Conservation (phyloP, 2,888 invertebrate genomes). For the Suillia variegata region DNA sequence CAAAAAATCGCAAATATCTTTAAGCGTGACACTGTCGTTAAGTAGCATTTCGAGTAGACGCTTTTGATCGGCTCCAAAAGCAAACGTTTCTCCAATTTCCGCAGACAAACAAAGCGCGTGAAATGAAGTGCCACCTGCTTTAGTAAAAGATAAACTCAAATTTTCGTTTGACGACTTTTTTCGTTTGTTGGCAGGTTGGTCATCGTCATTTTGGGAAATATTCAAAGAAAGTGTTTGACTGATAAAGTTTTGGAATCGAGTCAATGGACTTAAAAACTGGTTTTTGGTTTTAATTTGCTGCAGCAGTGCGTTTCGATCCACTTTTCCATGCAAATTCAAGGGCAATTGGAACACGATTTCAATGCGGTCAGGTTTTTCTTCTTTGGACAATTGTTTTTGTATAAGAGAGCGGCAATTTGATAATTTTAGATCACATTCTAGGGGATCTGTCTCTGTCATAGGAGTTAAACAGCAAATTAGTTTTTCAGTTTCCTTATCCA, state of each 20-base stretch:
- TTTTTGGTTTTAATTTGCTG: not conserved
- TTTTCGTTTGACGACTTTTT: conserved; percentile 15
- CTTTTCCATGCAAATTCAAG: conserved; percentile 73
- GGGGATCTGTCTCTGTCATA: not conserved
- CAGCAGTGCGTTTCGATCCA: conserved; percentile 45
- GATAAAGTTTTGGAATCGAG: conserved; percentile 64
- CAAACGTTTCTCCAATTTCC: conserved; percentile 42
- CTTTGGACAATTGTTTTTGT: conserved; percentile 44
- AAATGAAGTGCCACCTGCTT: conserved; percentile 52
- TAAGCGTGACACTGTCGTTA: conserved; percentile 37
- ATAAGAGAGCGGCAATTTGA: not conserved
- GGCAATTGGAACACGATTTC: no score
- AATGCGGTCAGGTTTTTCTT: conserved; percentile 71
- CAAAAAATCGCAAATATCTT: conserved; percentile 36
- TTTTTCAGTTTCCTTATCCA: conserved; percentile 18
- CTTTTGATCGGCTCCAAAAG: conserved; percentile 38
- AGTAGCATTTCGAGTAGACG: conserved; percentile 45
- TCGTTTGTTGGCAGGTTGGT: conserved; percentile 20
- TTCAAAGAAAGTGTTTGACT: conserved; percentile 45
- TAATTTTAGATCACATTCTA: no score
- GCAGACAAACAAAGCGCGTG: conserved; percentile 50
- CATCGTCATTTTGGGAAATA: not conserved
- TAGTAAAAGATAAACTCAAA: conserved; percentile 34
- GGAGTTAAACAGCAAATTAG: conserved; percentile 18
- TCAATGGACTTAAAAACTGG: not conserved